Percentiles rank a stretch among this genome's conserved stretches.
Evolutionary conservation across 1,140 invertebrate genomes (phyloP).

Genomic region (Papilio xuthus): DNA sequence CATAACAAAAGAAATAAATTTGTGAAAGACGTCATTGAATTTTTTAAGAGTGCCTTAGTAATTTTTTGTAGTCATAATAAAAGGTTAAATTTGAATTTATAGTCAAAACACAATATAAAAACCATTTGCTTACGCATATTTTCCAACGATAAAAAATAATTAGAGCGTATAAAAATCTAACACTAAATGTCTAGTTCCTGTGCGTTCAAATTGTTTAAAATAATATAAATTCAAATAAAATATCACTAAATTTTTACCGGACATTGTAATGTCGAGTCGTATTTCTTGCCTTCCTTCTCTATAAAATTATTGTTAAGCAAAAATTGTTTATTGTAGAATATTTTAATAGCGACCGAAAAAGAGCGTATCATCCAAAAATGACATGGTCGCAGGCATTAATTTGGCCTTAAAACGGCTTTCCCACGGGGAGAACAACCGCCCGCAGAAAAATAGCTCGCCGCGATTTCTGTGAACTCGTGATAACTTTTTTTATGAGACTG

Average conservation of each 20-base stretch:
- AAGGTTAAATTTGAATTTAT: constrained; percentile 1
- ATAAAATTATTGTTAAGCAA: not conserved
- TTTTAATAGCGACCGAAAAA: not conserved
- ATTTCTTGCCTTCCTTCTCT: not conserved
- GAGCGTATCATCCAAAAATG: constrained; percentile 46
- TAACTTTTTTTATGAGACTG: constrained; percentile 75
- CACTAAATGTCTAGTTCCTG: not conserved
- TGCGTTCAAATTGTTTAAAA: not conserved
- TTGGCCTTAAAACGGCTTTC: constrained; percentile 59
- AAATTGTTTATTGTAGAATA: not conserved
- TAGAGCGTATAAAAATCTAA: constrained; percentile 4
- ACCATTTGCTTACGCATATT: constrained; percentile 3
- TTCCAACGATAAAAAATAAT: constrained; percentile 15
- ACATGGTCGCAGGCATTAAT: constrained; percentile 55
- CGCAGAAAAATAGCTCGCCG: constrained; percentile 68
- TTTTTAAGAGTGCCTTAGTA: not conserved
- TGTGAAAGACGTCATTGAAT: constrained; percentile 1
- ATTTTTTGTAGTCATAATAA: constrained; percentile 21
- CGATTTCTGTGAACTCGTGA: constrained; percentile 72
- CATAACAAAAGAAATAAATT: not conserved
- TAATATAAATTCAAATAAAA: not conserved
- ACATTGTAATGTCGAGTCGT: no score
- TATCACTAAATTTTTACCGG: not conserved
- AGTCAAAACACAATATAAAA: constrained; percentile 11
- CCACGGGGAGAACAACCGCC: constrained; percentile 58